Base-by-base conservation (phyloP, 2,113 vertebrate species). In the Talpa occidentalis region DNA sequence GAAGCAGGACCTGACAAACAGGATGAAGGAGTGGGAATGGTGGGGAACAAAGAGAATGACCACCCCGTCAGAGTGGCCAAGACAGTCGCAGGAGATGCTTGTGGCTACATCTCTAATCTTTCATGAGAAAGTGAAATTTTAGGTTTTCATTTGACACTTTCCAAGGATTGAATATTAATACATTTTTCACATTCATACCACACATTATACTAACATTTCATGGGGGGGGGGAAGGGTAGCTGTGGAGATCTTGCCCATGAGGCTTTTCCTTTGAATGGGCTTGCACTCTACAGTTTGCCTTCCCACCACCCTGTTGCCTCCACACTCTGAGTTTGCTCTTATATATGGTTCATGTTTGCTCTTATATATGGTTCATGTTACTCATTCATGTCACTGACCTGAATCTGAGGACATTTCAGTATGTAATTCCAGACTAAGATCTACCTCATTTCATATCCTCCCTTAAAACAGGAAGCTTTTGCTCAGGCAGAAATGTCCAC, bases 1-100 rank as follows among this genome's bases (percentile, higher is more conserved):
- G 26, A 44, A 16, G 49, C 35, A n/a, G 30, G 30, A 30, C 24
- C 60, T 24, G 10, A 28, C 42, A 60, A 12, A 5, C 21, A 79
- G 40, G 60, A 49, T 7, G 14, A 49, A 16, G 2, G 2, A 9
- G 19, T 5, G 4, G 49, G 44, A 6, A 17, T 44, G 5, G 42
- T 0, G 19, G 52, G 40, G 14, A 26, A 2, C 4, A 77, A 87
- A 17, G 22, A 47, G 52, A 54, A 77, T n/a, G n/a, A n/a, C n/a
- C n/a, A n/a, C n/a, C n/a, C n/a, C n/a, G 47, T 7, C n/a, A 7
- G 42, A 35, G 10, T 14, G 10, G 24, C 6, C 0, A 10, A 40
- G 44, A 11, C 30, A 0, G 3, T 6, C 8, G 42, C 35, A 30
- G 10, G 15, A 42, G 37, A 26, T 69, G 6, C 5, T 3, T 35